phyloP scores from a whole-genome alignment of 1,140 invertebrate species.

The Drosophila littoralis region DNA sequence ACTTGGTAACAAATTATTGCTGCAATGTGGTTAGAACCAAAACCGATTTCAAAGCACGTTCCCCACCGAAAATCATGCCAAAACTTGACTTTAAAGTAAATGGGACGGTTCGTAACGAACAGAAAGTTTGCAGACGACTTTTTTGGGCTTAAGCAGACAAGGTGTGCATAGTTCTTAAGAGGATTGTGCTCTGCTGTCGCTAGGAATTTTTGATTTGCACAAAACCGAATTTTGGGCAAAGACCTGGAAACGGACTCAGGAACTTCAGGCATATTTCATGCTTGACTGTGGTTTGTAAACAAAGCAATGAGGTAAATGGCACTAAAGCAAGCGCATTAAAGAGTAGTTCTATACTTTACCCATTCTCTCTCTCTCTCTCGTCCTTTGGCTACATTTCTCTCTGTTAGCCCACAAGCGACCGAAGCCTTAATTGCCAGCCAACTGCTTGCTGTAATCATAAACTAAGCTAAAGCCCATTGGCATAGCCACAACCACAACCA shows the following conservation, averaged over 20 bases:
- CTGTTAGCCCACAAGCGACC: neutral
- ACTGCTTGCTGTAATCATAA: conserved; percentile 74
- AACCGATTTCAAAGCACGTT: neutral
- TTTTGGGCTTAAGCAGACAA: conserved; percentile 25
- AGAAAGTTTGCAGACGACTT: conserved; percentile 46
- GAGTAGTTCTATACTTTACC: neutral
- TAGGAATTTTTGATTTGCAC: conserved; percentile 17
- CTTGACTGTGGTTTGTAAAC: conserved; percentile 61
- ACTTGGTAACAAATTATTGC: conserved; percentile 79
- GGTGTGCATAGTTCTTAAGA: conserved; percentile 48
- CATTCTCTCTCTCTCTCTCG: neutral
- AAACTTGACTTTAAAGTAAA: conserved; percentile 51
- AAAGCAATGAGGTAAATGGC: conserved; percentile 65
- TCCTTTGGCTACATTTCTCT: conserved; percentile 1
- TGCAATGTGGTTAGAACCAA: conserved; percentile 69
- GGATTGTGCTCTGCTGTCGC: conserved; percentile 6
- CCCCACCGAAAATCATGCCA: neutral
- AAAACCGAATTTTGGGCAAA: conserved; percentile 21
- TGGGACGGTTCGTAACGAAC: conserved; percentile 60
- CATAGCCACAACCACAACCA: conserved; percentile 2
- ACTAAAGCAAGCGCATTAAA: conserved; percentile 70
- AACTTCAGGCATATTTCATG: conserved; percentile 76
- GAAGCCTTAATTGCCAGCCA: conserved; percentile 67
- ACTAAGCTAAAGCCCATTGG: conserved; percentile 29
- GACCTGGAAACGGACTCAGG: conserved; percentile 17